These are phyloP conservation scores for Alaudala cheleensis DNA, from an alignment of 2,113 vertebrate genomes.

Conservation along the genomic window DNA sequence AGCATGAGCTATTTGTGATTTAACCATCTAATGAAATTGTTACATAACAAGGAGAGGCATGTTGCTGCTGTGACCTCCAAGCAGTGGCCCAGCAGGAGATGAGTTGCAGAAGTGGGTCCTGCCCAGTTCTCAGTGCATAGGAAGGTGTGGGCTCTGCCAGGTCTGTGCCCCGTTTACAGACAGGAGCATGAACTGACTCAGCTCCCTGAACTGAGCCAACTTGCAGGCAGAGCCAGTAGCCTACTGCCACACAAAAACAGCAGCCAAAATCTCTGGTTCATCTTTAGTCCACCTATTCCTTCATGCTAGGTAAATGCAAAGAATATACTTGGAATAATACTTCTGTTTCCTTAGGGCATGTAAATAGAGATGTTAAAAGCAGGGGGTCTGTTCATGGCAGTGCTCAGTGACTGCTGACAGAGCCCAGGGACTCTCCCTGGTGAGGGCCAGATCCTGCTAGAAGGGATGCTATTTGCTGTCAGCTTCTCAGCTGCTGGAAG, in stretches of 20 bases:
- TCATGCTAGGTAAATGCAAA: neutral
- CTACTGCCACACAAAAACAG: neutral
- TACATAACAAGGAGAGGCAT: neutral
- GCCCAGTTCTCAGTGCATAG: neutral
- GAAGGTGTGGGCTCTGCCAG: accelerated
- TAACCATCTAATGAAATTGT: neutral
- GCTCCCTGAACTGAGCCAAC: neutral
- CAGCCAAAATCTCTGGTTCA: neutral
- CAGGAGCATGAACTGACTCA: neutral
- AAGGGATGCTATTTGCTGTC: accelerated
- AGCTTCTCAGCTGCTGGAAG: neutral
- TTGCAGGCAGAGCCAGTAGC: accelerated
- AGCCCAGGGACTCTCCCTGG: neutral
- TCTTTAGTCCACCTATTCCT: neutral
- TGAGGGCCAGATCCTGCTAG: neutral
- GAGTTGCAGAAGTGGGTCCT: neutral
- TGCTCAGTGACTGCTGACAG: neutral
- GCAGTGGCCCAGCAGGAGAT: neutral
- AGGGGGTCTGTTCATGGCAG: neutral
- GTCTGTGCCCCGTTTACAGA: accelerated
- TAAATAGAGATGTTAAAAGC: neutral
- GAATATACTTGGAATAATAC: neutral
- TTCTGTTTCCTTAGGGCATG: neutral
- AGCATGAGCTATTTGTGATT: neutral
- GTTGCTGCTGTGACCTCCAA: neutral